A percentile compares a stretch with the other conserved stretches of the same genome.
Evolutionary conservation across 2,797 vertebrate genomes (phyloP).

Genomic region (Eulemur coronatus): DNA sequence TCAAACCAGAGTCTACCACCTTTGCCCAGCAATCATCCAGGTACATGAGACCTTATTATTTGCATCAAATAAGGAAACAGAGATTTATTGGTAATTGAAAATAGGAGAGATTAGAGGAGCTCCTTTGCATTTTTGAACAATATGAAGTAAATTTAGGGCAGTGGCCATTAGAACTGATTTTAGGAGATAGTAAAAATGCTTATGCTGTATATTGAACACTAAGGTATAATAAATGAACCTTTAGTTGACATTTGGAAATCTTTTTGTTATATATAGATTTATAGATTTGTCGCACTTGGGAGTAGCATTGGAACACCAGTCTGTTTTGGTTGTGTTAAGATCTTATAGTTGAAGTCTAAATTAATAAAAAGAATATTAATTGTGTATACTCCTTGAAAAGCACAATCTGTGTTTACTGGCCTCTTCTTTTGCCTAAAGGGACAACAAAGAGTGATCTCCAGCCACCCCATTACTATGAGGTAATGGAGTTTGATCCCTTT

Average conservation of each 20-base stretch:
- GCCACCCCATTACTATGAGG: constrained; percentile 83
- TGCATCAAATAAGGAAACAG: neutral
- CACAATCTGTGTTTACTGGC: neutral
- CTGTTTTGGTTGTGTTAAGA: neutral
- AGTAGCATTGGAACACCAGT: neutral
- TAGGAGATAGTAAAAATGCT: neutral
- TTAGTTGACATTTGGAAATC: neutral
- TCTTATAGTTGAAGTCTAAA: constrained; percentile 18
- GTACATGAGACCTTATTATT: constrained; percentile 33
- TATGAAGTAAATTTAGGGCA: neutral
- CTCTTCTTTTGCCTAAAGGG: neutral
- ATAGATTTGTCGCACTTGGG: neutral
- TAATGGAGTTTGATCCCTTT: constrained; percentile 89
- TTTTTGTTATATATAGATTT: neutral
- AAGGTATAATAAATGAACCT: neutral
- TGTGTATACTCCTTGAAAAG: neutral
- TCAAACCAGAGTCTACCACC: constrained; percentile 45
- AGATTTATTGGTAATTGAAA: neutral
- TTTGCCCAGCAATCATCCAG: constrained; percentile 61
- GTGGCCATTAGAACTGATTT: neutral
- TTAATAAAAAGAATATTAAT: constrained; percentile 10
- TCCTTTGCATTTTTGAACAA: neutral
- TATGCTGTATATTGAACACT: neutral
- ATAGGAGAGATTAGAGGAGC: neutral
- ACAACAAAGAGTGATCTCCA: constrained; percentile 77